Evolutionary conservation across 2,113 vertebrate species (phyloP).

Genomic region (Clupea harengus): DNA sequence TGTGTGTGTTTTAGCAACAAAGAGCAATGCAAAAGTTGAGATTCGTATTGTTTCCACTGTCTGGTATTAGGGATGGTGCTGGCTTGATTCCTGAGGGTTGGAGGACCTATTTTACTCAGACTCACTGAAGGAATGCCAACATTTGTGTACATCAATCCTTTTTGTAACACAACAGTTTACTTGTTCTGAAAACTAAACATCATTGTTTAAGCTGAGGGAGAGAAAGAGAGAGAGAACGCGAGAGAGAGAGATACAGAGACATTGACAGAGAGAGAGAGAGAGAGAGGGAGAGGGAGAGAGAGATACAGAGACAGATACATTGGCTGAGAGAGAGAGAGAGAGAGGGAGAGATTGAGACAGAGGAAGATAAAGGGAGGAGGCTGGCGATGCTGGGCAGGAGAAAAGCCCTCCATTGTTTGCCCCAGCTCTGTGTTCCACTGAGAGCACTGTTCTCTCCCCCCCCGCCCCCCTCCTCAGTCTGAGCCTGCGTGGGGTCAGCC

Average conservation of each 20-base stretch:
- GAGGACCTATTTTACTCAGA: background rate
- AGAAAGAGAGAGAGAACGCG: background rate
- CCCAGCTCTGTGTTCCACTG: conserved; percentile 44
- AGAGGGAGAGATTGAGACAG: background rate
- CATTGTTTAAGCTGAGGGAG: background rate
- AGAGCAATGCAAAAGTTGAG: no score
- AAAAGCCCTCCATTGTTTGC: conserved; percentile 56
- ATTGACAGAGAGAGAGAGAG: background rate
- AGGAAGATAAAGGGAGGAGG: conserved; percentile 17
- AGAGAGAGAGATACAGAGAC: background rate
- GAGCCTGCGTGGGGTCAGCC: conserved; percentile 40
- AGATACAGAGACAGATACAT: background rate
- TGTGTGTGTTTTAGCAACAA: background rate
- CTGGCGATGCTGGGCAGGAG: conserved; percentile 44
- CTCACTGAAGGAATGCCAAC: background rate
- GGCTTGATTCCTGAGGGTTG: background rate
- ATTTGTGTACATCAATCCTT: background rate
- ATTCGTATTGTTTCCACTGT: no score
- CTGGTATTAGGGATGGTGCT: background rate
- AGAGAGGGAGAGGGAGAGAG: background rate
- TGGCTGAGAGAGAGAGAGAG: background rate
- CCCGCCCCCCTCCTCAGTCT: conserved; percentile 60
- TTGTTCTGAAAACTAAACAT: background rate
- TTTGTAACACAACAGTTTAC: background rate
- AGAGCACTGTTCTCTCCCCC: conserved; percentile 43